Evolutionary conservation across 2,888 invertebrate genomes (phyloP).

Genomic region (Hesperia comma): DNA sequence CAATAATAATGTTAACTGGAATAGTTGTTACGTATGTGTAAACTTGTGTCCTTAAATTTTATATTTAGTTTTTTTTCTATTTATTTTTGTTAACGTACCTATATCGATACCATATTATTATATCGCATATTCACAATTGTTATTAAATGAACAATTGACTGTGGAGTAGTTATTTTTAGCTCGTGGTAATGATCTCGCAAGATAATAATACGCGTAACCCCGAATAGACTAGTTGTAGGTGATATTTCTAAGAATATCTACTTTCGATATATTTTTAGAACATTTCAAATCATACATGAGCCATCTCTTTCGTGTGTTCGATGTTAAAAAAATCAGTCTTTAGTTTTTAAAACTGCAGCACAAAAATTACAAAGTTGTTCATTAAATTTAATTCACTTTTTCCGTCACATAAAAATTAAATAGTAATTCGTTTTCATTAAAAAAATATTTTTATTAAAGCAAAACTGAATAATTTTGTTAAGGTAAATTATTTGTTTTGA

Average conservation of each 20-base stretch:
- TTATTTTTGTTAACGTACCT: too few relatives aligned
- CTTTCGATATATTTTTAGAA: slow-evolving; percentile 32
- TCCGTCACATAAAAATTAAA: too few relatives aligned
- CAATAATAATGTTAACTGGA: not conserved
- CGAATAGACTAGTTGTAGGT: slow-evolving; percentile 77
- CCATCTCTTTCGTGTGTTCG: not conserved
- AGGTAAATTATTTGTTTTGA: too few relatives aligned
- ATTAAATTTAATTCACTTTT: too few relatives aligned
- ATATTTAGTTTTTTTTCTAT: too few relatives aligned
- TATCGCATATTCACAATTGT: not conserved
- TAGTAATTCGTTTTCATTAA: too few relatives aligned
- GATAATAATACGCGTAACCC: slow-evolving; percentile 44
- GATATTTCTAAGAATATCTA: slow-evolving; percentile 69
- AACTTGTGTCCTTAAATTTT: not conserved
- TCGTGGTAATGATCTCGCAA: slow-evolving; percentile 13
- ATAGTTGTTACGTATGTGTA: too few relatives aligned
- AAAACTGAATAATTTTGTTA: too few relatives aligned
- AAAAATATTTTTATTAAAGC: too few relatives aligned
- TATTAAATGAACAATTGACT: not conserved
- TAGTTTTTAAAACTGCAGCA: too few relatives aligned
- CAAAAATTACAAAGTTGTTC: too few relatives aligned
- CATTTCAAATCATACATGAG: slow-evolving; percentile 11
- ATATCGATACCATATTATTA: too few relatives aligned
- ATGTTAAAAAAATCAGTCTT: not conserved
- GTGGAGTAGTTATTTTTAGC: not conserved